Evolutionary conservation across 37 sponge, comb jelly and placozoan genomes (phyloP), one percentile per base, ranked within the genome.

Genomic region (Halisarca cf. caerulea): DNA sequence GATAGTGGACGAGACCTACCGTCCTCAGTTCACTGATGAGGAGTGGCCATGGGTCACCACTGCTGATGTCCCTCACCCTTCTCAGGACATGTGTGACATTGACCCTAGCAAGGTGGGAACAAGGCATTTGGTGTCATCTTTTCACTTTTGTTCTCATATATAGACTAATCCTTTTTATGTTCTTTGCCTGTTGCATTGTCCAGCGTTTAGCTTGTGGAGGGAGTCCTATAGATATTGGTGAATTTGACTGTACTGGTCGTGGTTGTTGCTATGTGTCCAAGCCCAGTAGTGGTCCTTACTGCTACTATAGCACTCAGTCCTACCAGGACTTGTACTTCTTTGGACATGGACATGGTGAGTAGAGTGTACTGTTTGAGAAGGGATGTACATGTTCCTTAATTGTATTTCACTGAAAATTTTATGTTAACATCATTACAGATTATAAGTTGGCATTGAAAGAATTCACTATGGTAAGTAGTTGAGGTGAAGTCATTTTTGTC

Each of bases 281-380:
- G 23, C 23, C 30, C 37, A 0, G 30, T 2, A 74, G 53, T 34
- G 86, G 70, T 2, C 83, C 86, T 23, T 18, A 51, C 39, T 92
- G 92, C 36, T 92, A 77, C 78, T 92, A 88, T 69, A 55, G 82
- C 41, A 25, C 33, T 17, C 6, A 59, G 0, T 80, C 86, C 4
- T 70, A 83, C 40, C 78, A 60, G 32, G 92, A 92, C 64, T 82
- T 88, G 41, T 92, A 92, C 72, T 92, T 92, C 83, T 92, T 92
- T 88, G 92, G 88, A 58, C 88, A 91, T 80, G 92, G 92, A 24
- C 92, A 88, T 62, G 73, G 89, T 89, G 58, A 71, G 61, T 47
- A n/a, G n/a, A n/a, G n/a, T n/a, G n/a, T n/a, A n/a, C n/a, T n/a
- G n/a, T n/a, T n/a, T n/a, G n/a, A n/a, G n/a, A n/a, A n/a, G n/a